Conservation (phyloP, 2,113 vertebrate genomes). For the Sturnus vulgaris region DNA sequence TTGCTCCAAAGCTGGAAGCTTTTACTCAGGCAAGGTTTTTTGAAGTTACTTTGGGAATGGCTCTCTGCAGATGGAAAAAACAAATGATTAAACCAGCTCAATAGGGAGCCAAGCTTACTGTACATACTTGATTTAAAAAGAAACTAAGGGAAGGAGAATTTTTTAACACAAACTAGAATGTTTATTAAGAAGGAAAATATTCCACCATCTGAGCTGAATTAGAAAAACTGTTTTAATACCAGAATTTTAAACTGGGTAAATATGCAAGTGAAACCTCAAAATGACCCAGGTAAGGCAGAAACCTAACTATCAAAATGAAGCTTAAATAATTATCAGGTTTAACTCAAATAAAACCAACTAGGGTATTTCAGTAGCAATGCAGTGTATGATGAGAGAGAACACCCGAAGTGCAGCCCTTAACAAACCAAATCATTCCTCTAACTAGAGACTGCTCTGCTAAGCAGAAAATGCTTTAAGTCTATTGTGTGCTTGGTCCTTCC, state of each 20-base stretch:
- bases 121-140: constrained; percentile 9
- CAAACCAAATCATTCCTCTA: background rate
- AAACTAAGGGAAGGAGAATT: background rate
- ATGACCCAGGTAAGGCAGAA: background rate
- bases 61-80: constrained; percentile 17
- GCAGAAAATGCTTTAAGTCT: background rate
- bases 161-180: background rate
- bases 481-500: background rate
- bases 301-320: background rate
- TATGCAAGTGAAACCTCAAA: background rate
- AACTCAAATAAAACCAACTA: background rate
- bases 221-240: background rate
- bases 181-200: background rate
- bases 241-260: background rate
- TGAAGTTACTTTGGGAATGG: constrained; percentile 33
- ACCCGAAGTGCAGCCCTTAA: background rate
- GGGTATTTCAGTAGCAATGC: background rate
- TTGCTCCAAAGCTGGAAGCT: constrained; percentile 11
- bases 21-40: constrained; percentile 2
- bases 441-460: background rate
- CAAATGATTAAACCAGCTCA: constrained; percentile 47
- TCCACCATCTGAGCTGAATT: background rate
- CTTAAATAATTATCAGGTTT: background rate
- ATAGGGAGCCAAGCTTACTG: background rate
- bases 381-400: background rate